Base-by-base conservation (phyloP, 2,888 invertebrate genomes). In the Gastracanthus pulcherrimus region DNA sequence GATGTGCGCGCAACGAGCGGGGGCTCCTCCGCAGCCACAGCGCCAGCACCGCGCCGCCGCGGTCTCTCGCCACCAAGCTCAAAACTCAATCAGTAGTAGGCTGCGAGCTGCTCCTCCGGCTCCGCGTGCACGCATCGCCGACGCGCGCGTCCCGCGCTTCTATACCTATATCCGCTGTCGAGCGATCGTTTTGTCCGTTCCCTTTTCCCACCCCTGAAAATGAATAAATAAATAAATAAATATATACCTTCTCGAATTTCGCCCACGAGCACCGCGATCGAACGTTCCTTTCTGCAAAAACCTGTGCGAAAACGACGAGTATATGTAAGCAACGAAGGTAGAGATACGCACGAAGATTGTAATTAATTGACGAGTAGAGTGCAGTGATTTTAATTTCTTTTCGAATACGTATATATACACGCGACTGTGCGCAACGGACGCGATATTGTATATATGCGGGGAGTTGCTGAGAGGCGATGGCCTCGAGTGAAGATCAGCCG, bases 41-140 rank as follows among this genome's bases (percentile, higher is more conserved):
- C 29, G 41, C 13, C 60, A n/a, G 2, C 4, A n/a, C n/a, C n/a
- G n/a, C n/a, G n/a, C n/a, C n/a, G n/a, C n/a, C n/a, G n/a, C 7
- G 29, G 29, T 62, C 0, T n/a, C n/a, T n/a, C n/a, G n/a, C 19
- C 16, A 7, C 62, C 4, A 23, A n/a, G n/a, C n/a, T n/a, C n/a
- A n/a, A n/a, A 19, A 19, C 55, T 67, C 60, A 55, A 45, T 75
- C 41, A 66, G 48, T 55, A 66, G 76, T 76, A 26, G 55, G 76
- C 76, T 62, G 72, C 45, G 72, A 74, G 72, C 72, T 74, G 45
- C 48, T 64, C 19, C 74, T 48, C 62, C 62, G 62, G 72, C 74
- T 74, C 62, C 41, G 51, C 51, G 45, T 66, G 41, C 38, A 23
- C 19, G 51, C 29, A n/a, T n/a, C 19, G 34, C 11, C 51, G 70